phyloP scores from a whole-genome alignment of 2,797 vertebrate genomes.

The Furcifer pardalis region DNA sequence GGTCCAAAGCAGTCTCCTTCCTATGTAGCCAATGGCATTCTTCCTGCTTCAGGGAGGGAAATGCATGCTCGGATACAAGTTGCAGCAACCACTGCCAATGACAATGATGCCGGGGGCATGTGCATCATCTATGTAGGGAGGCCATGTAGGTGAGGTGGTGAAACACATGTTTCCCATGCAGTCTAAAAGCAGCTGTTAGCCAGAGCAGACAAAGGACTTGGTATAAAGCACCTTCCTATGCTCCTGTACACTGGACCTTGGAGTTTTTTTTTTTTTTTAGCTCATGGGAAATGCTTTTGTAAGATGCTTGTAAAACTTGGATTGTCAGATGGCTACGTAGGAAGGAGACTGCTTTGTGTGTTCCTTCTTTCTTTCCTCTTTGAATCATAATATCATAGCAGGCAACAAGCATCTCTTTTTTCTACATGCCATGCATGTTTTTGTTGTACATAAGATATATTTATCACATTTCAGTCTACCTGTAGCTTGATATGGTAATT shows the following conservation, averaged over 20 bases:
- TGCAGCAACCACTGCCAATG: too few relatives aligned
- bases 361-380: conserved; percentile 39
- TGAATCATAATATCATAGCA: conserved; percentile 49
- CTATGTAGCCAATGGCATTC: too few relatives aligned
- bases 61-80: too few relatives aligned
- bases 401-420: neutral
- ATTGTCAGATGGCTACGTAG: conserved; percentile 1
- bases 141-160: too few relatives aligned
- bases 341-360: too few relatives aligned
- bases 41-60: too few relatives aligned
- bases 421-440: conserved; percentile 66
- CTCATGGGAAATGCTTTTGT: too few relatives aligned
- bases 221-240: neutral
- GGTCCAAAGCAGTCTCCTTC: too few relatives aligned
- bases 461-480: conserved; percentile 75
- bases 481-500: conserved; percentile 80
- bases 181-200: too few relatives aligned
- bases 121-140: neutral
- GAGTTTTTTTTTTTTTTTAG: neutral
- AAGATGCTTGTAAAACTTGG: neutral
- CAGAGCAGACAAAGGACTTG: neutral
- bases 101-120: too few relatives aligned
- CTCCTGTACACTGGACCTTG: neutral
- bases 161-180: neutral
- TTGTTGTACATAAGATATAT: conserved; percentile 62